These are phyloP conservation scores for Pocota personata DNA, from an alignment of 2,888 invertebrate genomes.

Conservation along the genomic window DNA sequence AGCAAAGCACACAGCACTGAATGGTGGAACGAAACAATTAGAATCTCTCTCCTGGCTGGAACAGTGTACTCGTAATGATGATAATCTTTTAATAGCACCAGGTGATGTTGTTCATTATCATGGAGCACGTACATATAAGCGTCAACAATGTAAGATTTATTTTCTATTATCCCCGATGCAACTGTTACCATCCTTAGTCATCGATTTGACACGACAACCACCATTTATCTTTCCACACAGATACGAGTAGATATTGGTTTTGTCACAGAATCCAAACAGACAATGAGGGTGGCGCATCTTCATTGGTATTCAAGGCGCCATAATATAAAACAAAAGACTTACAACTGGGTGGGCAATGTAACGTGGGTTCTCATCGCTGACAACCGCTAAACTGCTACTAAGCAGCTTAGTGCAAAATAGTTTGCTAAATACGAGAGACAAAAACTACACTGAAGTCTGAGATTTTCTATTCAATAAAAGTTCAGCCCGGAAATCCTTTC, in stretches of 20 bases:
- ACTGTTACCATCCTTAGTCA: conserved; percentile 46
- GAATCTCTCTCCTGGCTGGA: conserved; percentile 36
- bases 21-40: conserved; percentile 67
- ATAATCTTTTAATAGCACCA: conserved; percentile 72
- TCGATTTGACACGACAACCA: conserved; percentile 64
- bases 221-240: conserved; percentile 56
- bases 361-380: not conserved
- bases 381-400: conserved; percentile 68
- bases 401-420: conserved; percentile 59
- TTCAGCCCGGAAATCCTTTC: conserved; percentile 70
- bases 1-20: conserved; percentile 26
- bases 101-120: conserved; percentile 71
- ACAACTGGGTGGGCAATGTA: conserved; percentile 52
- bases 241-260: conserved; percentile 60
- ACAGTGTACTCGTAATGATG: conserved; percentile 58
- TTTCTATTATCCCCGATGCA: conserved; percentile 67
- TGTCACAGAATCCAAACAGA: conserved; percentile 27
- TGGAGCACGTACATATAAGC: conserved; percentile 67
- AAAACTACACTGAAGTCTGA: conserved; percentile 13
- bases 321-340: conserved; percentile 64
- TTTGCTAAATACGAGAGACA: conserved; percentile 52
- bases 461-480: conserved; percentile 67
- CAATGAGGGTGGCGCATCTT: conserved; percentile 18
- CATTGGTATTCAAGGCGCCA: conserved; percentile 70
- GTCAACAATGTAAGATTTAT: conserved; percentile 74